Conservation (phyloP, 2,888 invertebrate genomes). For the Brachylomia viminalis region DNA sequence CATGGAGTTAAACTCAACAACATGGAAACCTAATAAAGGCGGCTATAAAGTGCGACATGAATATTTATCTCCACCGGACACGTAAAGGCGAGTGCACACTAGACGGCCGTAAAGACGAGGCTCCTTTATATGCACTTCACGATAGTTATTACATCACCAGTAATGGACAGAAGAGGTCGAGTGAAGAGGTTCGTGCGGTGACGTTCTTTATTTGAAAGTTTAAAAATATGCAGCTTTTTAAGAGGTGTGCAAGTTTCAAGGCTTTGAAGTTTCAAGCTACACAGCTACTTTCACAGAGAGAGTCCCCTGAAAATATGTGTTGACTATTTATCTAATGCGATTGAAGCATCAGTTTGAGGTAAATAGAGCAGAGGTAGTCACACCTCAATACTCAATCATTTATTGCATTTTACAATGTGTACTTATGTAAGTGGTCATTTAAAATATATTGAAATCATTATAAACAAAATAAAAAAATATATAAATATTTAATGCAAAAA, state of each 20-base stretch:
- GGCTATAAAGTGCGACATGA: constrained; percentile 51
- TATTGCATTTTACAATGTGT: no score
- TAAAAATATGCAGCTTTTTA: neutral
- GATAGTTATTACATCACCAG: constrained; percentile 36
- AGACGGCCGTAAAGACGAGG: constrained; percentile 18
- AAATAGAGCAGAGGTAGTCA: neutral
- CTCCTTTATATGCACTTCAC: constrained; percentile 36
- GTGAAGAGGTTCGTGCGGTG: neutral
- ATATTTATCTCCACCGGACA: constrained; percentile 54
- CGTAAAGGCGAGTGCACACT: constrained; percentile 44
- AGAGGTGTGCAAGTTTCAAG: neutral
- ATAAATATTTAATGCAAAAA: no score
- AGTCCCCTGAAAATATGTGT: neutral
- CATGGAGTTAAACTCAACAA: constrained; percentile 30
- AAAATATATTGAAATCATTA: neutral
- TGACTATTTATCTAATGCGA: neutral
- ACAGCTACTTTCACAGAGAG: neutral
- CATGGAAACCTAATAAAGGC: constrained; percentile 51
- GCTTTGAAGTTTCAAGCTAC: neutral
- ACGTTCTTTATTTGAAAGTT: constrained; percentile 10
- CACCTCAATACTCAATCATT: neutral
- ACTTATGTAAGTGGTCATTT: neutral
- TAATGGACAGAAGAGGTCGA: neutral
- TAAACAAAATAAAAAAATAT: no score
- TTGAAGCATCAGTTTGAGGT: neutral